Conservation (phyloP, 2,888 invertebrate species). For the Flexamia atlantica region DNA sequence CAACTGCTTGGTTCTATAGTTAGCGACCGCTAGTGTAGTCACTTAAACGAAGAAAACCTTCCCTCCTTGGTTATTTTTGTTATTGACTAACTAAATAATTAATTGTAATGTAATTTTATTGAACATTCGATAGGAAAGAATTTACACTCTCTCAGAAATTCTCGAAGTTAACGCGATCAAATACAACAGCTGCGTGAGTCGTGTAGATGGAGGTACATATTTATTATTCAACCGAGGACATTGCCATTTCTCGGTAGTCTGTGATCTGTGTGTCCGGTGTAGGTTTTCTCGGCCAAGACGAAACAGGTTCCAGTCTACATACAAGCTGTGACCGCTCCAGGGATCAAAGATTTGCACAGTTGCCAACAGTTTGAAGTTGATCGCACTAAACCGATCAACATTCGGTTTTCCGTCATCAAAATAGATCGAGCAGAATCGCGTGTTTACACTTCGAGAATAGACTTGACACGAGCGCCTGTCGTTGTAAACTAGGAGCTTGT, state of each 20-base stretch:
- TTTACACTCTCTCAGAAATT: too few relatives aligned
- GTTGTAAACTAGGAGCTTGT: neutral
- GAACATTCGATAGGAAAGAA: too few relatives aligned
- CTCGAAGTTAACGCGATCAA: too few relatives aligned
- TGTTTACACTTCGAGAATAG: slow-evolving; percentile 35
- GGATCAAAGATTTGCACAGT: slow-evolving; percentile 19
- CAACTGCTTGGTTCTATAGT: too few relatives aligned
- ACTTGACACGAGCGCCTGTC: neutral
- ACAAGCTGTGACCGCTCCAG: neutral
- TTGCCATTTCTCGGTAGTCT: neutral
- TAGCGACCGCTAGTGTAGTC: too few relatives aligned
- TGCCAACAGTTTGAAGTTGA: slow-evolving; percentile 11
- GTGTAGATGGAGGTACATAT: too few relatives aligned
- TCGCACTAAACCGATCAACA: neutral
- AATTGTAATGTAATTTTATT: too few relatives aligned
- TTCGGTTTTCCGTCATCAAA: slow-evolving; percentile 6
- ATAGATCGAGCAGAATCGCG: slow-evolving; percentile 41
- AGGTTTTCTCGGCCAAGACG: slow-evolving; percentile 10
- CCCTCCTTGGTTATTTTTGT: too few relatives aligned
- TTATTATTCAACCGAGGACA: neutral
- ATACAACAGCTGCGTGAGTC: too few relatives aligned
- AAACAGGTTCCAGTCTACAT: slow-evolving; percentile 5
- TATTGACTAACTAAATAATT: too few relatives aligned
- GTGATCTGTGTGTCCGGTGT: slow-evolving; percentile 12
- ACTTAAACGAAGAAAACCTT: too few relatives aligned